Conservation (phyloP, 2,113 vertebrate genomes). For the Ciconia stormi region DNA sequence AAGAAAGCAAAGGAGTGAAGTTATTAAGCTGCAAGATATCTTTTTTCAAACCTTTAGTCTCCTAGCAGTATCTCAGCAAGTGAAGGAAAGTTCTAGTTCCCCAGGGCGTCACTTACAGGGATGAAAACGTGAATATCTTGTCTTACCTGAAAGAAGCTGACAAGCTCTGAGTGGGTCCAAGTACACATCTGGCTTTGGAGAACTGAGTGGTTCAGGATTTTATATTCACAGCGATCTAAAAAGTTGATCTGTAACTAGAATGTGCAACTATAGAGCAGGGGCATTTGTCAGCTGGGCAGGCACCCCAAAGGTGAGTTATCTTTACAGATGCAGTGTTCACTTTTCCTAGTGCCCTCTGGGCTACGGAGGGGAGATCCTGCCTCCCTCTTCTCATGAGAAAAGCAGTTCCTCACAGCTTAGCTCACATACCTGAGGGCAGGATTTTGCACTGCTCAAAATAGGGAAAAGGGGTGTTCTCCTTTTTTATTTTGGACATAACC, state of each 20-base stretch:
- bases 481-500: neutral
- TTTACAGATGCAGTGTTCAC: neutral
- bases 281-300: neutral
- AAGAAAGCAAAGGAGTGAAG: neutral
- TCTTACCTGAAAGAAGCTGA: neutral
- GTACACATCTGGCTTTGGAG: neutral
- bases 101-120: neutral
- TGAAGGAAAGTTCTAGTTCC: neutral
- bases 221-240: neutral
- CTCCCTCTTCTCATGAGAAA: neutral
- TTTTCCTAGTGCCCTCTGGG: neutral
- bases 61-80: neutral
- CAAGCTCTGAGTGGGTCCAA: neutral
- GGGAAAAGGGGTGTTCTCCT: neutral
- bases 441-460: neutral
- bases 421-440: neutral
- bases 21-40: neutral
- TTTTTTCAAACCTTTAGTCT: neutral
- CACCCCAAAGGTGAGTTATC: neutral
- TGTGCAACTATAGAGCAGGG: neutral
- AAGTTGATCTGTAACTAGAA: neutral
- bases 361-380: neutral
- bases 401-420: neutral
- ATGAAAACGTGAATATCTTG: neutral
- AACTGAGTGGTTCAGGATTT: neutral